Conservation (phyloP, 1,140 invertebrate species). For the Drosophila sturtevanti region DNA sequence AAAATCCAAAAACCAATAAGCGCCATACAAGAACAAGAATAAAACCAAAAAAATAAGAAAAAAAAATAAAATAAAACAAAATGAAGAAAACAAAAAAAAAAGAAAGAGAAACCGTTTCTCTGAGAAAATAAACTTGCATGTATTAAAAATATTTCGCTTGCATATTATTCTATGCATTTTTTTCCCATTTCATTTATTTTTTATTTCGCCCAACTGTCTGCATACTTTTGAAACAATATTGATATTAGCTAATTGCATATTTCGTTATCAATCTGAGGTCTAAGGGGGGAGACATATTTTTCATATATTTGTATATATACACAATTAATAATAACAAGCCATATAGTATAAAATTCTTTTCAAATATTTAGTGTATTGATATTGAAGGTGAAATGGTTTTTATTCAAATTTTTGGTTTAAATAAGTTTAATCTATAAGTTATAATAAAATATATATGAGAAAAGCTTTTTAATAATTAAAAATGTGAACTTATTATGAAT, state of each 20-base stretch:
- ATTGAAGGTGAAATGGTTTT: no score
- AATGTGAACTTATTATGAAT: no score
- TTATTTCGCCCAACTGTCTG: constrained; percentile 32
- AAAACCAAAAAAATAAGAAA: constrained; percentile 25
- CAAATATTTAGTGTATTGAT: no score
- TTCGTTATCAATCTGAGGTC: constrained; percentile 27
- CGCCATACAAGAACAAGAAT: constrained; percentile 14
- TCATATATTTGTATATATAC: no score
- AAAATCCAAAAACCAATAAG: constrained; percentile 69
- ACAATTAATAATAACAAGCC: no score
- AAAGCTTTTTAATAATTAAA: no score
- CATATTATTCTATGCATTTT: constrained; percentile 53
- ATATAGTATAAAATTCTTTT: no score
- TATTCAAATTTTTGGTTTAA: no score
- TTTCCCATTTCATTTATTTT: constrained; percentile 45
- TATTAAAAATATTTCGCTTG: constrained; percentile 48
- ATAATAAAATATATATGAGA: no score
- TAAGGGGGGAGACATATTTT: background rate
- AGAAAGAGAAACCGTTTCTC: constrained; percentile 11
- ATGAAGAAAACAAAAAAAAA: constrained; percentile 20
- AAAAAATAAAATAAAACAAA: constrained; percentile 14
- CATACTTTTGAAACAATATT: constrained; percentile 35
- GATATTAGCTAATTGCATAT: constrained; percentile 42
- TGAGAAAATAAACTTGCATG: constrained; percentile 62
- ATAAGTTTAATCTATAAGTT: no score